Conservation (phyloP, 2,797 vertebrate genomes). For the Rhinoraja longicauda region DNA sequence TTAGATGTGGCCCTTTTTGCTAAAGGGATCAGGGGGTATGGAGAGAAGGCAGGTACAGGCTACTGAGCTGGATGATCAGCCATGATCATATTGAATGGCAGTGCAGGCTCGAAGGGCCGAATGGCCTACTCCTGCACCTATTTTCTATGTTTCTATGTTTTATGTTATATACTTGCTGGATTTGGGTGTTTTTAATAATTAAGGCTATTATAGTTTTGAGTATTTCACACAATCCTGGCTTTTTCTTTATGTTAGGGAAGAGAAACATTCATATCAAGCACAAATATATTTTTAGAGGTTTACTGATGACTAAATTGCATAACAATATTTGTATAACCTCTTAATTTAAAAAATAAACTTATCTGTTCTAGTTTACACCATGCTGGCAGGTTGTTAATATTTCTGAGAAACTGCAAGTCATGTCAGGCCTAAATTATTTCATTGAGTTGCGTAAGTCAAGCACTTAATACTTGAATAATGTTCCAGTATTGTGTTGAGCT, state of each 20-base stretch:
- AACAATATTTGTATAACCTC: not conserved
- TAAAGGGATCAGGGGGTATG: too few species aligned
- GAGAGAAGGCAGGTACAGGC: too few species aligned
- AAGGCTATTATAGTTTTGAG: not conserved
- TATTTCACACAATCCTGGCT: not conserved
- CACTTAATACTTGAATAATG: not conserved
- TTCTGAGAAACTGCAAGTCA: constrained; percentile 23
- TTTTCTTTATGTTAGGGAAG: not conserved
- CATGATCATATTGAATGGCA: too few species aligned
- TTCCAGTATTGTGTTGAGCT: not conserved
- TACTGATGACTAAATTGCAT: not conserved
- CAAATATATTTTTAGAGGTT: not conserved
- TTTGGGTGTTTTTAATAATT: not conserved
- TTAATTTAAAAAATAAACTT: not conserved
- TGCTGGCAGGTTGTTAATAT: not conserved
- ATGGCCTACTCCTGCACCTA: too few species aligned
- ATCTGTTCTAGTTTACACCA: not conserved
- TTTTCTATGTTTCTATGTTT: too few species aligned
- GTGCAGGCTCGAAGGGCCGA: too few species aligned
- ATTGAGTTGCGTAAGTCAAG: not conserved
- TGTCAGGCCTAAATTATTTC: not conserved
- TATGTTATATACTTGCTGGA: not conserved
- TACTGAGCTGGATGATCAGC: too few species aligned
- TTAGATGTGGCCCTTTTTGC: too few species aligned
- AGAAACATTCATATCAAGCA: not conserved